Conservation (phyloP, 2,113 vertebrate genomes). For the Opisthocomus hoazin region DNA sequence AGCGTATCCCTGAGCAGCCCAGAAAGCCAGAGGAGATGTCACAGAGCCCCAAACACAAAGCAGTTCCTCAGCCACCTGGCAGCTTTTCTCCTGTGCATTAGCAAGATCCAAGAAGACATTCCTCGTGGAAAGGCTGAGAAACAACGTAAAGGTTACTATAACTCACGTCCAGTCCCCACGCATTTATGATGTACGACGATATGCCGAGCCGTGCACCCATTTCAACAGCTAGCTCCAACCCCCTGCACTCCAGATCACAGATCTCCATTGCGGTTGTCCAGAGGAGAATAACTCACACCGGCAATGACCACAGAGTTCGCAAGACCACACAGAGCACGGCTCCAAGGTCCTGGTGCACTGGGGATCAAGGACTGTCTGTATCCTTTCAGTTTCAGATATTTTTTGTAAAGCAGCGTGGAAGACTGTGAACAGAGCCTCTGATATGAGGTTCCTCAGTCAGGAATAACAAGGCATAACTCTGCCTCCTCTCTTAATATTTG, state of each 20-base stretch:
- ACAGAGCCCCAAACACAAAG: not conserved
- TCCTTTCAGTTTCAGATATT: not conserved
- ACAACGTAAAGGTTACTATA: not conserved
- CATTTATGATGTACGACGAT: not conserved
- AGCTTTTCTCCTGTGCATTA: not conserved
- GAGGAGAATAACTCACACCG: not conserved
- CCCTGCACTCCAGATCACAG: not conserved
- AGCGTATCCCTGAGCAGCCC: not conserved
- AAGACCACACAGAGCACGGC: not conserved
- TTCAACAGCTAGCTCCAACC: not conserved
- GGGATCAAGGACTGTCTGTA: not conserved
- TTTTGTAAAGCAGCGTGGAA: not conserved
- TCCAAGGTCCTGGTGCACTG: not conserved
- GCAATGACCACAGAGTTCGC: not conserved
- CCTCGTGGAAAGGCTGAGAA: not conserved
- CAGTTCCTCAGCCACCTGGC: not conserved
- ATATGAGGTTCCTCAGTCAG: not conserved
- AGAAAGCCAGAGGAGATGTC: not conserved
- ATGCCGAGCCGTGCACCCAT: not conserved
- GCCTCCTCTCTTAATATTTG: not conserved
- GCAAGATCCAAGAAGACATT: not conserved
- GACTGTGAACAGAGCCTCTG: not conserved
- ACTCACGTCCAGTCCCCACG: rapidly evolving
- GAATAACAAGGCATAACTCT: not conserved
- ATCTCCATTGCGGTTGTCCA: not conserved